Percentiles rank a stretch among this genome's conserved stretches.
Evolutionary conservation across 2,888 invertebrate species (phyloP).

Genomic region (Arctia plantaginis): DNA sequence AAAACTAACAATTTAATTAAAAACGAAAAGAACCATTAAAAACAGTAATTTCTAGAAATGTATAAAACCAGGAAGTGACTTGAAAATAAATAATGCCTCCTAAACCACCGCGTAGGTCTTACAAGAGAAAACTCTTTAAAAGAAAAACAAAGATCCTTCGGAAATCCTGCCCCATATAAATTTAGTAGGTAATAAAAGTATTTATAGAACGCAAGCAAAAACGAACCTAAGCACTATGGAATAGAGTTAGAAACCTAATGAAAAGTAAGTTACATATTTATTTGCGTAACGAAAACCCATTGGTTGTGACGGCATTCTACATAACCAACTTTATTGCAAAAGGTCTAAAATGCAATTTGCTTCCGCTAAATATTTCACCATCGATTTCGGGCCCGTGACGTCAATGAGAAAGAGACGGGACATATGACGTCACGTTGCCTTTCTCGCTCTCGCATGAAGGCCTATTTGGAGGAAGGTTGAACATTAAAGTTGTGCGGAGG

Average conservation of each 20-base stretch:
- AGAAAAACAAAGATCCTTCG: slow-evolving; percentile 39
- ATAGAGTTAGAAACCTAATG: slow-evolving; percentile 25
- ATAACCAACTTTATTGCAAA: slow-evolving; percentile 19
- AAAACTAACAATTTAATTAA: too few species aligned
- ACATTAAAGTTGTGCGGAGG: slow-evolving; percentile 12
- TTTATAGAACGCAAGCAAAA: slow-evolving; percentile 46
- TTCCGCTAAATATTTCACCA: slow-evolving; percentile 24
- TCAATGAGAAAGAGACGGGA: slow-evolving; percentile 53
- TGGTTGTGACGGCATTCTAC: slow-evolving; percentile 40
- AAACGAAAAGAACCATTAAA: not conserved
- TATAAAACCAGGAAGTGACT: slow-evolving; percentile 6
- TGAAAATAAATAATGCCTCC: slow-evolving; percentile 10
- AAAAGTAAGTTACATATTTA: slow-evolving; percentile 28
- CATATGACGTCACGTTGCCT: slow-evolving; percentile 59
- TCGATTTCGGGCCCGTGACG: slow-evolving; percentile 50
- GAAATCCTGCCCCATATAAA: slow-evolving; percentile 35
- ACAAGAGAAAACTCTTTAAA: slow-evolving; percentile 49
- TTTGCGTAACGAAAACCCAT: slow-evolving; percentile 41
- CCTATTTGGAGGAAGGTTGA: slow-evolving; percentile 26
- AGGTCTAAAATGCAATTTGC: slow-evolving; percentile 10
- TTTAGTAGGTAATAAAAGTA: slow-evolving; percentile 43
- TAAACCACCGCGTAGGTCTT: slow-evolving; percentile 25
- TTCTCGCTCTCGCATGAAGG: slow-evolving; percentile 45
- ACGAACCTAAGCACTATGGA: slow-evolving; percentile 23
- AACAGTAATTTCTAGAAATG: not conserved